A percentile compares a stretch with the other conserved stretches of the same genome.
Evolutionary conservation across 2,113 vertebrate genomes (phyloP).

Genomic region (Hippolais icterina): DNA sequence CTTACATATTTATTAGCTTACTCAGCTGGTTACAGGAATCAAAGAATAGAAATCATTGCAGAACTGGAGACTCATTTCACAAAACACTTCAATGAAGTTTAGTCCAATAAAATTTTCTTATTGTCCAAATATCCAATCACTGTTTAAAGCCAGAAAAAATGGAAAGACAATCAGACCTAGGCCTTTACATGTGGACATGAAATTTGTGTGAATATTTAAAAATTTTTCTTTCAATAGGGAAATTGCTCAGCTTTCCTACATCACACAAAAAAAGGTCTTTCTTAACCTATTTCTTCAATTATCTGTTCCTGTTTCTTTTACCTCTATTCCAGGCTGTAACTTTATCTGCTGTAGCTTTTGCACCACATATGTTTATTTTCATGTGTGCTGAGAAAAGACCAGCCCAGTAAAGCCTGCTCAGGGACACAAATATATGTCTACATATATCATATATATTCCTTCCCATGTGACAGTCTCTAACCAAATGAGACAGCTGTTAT

Average conservation of each 20-base stretch:
- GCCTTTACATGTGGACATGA: background rate
- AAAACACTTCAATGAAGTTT: background rate
- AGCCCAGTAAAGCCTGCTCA: background rate
- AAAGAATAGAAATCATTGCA: background rate
- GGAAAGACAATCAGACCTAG: background rate
- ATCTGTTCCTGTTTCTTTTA: background rate
- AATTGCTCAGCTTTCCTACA: background rate
- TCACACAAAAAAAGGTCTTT: background rate
- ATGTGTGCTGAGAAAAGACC: background rate
- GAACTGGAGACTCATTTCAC: background rate
- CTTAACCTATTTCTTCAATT: background rate
- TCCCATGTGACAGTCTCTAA: background rate
- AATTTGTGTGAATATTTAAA: background rate
- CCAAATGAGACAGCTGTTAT: background rate
- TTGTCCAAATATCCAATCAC: background rate
- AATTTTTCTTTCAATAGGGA: background rate
- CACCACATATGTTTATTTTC: background rate
- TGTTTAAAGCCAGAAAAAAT: background rate
- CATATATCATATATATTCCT: background rate
- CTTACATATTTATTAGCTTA: constrained; percentile 17
- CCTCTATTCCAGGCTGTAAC: background rate
- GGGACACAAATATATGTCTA: background rate
- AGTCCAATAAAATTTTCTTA: background rate
- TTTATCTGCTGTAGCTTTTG: background rate
- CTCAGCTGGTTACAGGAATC: background rate